Base-by-base conservation (phyloP, 2,797 vertebrate genomes). In the Eutrigla gurnardus region DNA sequence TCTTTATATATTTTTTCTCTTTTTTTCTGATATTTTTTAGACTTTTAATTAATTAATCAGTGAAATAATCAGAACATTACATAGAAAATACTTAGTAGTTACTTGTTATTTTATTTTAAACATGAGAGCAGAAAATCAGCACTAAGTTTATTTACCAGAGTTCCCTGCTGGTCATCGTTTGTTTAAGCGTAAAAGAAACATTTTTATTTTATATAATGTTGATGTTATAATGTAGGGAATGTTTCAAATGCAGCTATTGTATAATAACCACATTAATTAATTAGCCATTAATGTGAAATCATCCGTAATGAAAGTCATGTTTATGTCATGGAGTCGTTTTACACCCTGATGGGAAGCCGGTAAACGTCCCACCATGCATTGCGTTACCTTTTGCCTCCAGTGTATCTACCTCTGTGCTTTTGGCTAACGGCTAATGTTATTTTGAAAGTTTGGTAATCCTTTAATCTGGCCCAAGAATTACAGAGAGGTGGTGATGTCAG, bases 401-500 rank as follows among this genome's bases (percentile, higher is more conserved):
- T 7, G 4, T 11, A 25, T 72, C 52, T 58, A 74, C 76, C 87
- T 54, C 75, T 65, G 62, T 65, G 80, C 36, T 76, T 82, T 70
- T 63, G 73, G 57, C 64, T 32, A 50, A 66, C 52, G 18, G 66
- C 47, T 47, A 46, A 60, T 55, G 70, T 86, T 92, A 90, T 94
- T 91, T 91, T 85, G 86, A 87, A 91, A 91, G 86, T 73, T 86
- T 70, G 76, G 65, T 94, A 93, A 93, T 94, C 93, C 90, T 89
- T 90, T 94, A 94, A 93, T 93, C 93, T 91, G 84, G 43, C 39
- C 75, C 88, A 92, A 86, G 91, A 92, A 91, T 91, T 77, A 87
- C 89, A 92, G 89, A 78, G 89, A 87, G 89, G 88, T 86, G 88
- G 91, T 93, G 93, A 94, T 93, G 93, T 93, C 92, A 93, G 90